Percentiles rank a stretch among this genome's conserved stretches.
Evolutionary conservation across 2,888 invertebrate genomes (phyloP).

Genomic region (Cheilosia soror): DNA sequence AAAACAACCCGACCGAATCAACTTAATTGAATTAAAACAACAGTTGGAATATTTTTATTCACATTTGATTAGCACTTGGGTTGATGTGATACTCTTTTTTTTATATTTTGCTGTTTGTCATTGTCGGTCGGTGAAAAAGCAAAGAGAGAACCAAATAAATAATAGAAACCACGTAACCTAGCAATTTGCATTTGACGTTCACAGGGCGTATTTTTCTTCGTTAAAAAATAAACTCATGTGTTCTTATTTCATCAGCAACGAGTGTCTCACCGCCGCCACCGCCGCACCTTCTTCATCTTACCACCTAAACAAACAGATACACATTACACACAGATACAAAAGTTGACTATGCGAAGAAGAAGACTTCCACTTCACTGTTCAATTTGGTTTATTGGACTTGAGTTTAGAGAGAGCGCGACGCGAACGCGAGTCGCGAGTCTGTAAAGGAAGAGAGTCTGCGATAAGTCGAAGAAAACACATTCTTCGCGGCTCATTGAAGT

Average conservation of each 20-base stretch:
- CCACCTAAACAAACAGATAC: constrained; percentile 43
- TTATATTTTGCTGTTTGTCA: not conserved
- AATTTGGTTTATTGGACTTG: not conserved
- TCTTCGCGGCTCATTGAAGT: constrained; percentile 77
- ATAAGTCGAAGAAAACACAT: constrained; percentile 67
- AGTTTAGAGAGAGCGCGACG: constrained; percentile 30
- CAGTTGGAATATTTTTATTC: constrained; percentile 39
- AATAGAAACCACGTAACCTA: constrained; percentile 23
- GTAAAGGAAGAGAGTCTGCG: constrained; percentile 60
- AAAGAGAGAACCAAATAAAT: constrained; percentile 5
- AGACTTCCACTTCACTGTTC: constrained; percentile 1
- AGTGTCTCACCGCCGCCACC: constrained; percentile 7
- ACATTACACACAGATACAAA: not conserved
- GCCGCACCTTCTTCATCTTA: constrained; percentile 47
- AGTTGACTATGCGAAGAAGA: constrained; percentile 17
- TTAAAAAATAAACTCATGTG: constrained; percentile 52
- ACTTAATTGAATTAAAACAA: constrained; percentile 59
- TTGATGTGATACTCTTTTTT: constrained; percentile 8
- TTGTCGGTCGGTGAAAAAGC: not conserved
- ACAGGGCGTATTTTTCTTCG: constrained; percentile 71
- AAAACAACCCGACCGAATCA: constrained; percentile 2
- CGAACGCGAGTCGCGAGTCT: not conserved
- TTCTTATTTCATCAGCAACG: constrained; percentile 40
- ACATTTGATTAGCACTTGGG: constrained; percentile 40
- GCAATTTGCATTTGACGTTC: constrained; percentile 34